Evolutionary conservation across 2,797 vertebrate genomes (phyloP), one percentile per base, ranked within the genome.

Genomic region (Propithecus deckenii): DNA sequence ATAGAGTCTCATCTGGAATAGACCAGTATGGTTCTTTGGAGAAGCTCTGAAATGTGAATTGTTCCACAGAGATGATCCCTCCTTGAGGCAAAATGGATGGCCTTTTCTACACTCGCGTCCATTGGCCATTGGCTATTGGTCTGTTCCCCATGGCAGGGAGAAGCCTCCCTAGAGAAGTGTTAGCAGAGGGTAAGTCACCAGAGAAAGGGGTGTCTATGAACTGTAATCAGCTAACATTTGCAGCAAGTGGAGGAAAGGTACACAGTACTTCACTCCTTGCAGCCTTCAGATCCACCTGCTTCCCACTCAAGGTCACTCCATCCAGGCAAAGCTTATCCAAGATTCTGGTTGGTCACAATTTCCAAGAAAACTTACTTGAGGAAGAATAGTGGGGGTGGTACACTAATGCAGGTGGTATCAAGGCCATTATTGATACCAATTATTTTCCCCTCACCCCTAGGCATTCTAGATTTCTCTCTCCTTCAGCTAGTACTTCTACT

Each of bases 401-500:
- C 8, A 14, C 18, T 48, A 57, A 86, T 18, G 65, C 2, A 32
- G 25, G 65, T 69, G 32, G 41, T 52, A 15, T 18, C 23, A 63
- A 78, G 23, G 32, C 12, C 13, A 46, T 35, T 69, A 41, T 25
- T 57, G 32, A 41, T 30, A 9, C 7, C 61, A 23, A 2, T 80
- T 10, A 22, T 46, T 32, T 71, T 12, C 7, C 28, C 9, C 0
- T 22, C 4, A 20, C 0, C 8, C 1, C 1, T 10, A 12, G 2
- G 2, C 69, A 72, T 41, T 65, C 30, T 63, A 38, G 8, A 30
- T 11, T n/a, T 4, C 43, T 7, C 1, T 59, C 11, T 81, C 28
- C 28, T 81, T 93, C 35, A 43, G 32, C 2, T 10, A 65, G n/a
- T 23, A 35, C 41, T 46, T 92, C 41, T 57, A 8, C 30, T 95